A percentile compares a stretch with the other conserved stretches of the same genome.
These are phyloP conservation scores for Conger conger DNA, from an alignment of 2,113 vertebrate species.

Conservation along the genomic window DNA sequence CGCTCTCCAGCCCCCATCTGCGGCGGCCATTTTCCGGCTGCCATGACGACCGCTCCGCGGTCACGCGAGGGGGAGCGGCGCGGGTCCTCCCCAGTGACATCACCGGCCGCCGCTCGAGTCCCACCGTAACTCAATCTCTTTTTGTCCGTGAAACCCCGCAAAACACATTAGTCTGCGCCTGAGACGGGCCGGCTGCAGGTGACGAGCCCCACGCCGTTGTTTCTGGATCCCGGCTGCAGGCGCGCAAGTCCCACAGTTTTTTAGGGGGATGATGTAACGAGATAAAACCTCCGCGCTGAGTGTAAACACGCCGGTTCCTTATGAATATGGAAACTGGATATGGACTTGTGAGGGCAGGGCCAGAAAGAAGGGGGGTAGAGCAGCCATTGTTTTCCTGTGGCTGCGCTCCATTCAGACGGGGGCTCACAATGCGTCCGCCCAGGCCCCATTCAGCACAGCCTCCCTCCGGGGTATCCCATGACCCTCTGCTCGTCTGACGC, in stretches of 20 bases:
- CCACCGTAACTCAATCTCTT: background rate
- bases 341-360: slow-evolving; percentile 36
- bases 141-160: too few relatives aligned
- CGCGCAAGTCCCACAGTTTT: background rate
- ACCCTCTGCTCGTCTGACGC: background rate
- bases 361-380: slow-evolving; percentile 18
- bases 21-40: background rate
- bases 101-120: background rate
- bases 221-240: background rate
- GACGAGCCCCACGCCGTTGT: background rate
- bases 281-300: background rate
- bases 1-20: background rate
- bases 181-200: background rate
- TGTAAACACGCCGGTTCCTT: background rate
- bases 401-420: background rate
- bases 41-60: background rate
- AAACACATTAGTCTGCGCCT: background rate
- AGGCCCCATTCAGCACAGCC: slow-evolving; percentile 11
- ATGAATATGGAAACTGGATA: slow-evolving; percentile 35
- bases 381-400: background rate
- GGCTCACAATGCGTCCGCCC: background rate
- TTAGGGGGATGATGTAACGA: background rate
- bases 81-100: background rate
- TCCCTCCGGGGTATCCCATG: slow-evolving; percentile 48
- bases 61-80: too few relatives aligned